Base-by-base conservation (phyloP, 2,888 invertebrate species). In the Leucania comma region DNA sequence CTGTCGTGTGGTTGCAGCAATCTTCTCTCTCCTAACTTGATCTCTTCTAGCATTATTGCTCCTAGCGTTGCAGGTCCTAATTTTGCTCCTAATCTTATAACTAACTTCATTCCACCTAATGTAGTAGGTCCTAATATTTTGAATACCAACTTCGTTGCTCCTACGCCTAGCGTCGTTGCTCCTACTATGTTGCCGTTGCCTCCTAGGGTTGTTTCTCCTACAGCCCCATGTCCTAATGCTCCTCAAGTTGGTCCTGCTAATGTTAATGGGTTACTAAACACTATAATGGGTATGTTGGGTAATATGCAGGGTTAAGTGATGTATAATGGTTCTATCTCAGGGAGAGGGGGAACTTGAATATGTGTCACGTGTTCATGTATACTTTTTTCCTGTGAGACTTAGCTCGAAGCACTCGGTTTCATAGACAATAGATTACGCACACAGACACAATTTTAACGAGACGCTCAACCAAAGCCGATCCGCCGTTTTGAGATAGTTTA, bases 1-100 rank as follows among this genome's bases (percentile, higher is more conserved):
- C 65, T 91, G 0, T 75, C 90, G 0, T 91, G 90, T 66, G 90
- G 90, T 0, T 91, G 89, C 72, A 26, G 75, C 12, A 92, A 92
- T 32, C 84, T 90, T 10, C 32, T 88, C 54, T 75, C 86, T 12
- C 68, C 82, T 70, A 79, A 56, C 54, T 3, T 72, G 4, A 51
- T 80, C 53, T 24, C 78, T 58, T 68, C 73, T 71, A 85, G 65
- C 38, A 29, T 78, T 3, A 29, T 78, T 35, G 1, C 74, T 14
- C 51, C 81, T 67, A 73, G 61, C 20, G 32, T 75, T 50, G 42
- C 42, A 0, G 26, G 63, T 56, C 53, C 58, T 50, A 80, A 57
- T 12, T 32, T 76, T 50, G 8, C 68, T 24, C 56, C 73, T 65
- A 81, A 72, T 59, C 67, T 73, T 26, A 48, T 76, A 0, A 35